Evolutionary conservation across 1,140 invertebrate genomes (phyloP), one percentile per base, ranked within the genome.

Genomic region (Drosophila sturtevanti): DNA sequence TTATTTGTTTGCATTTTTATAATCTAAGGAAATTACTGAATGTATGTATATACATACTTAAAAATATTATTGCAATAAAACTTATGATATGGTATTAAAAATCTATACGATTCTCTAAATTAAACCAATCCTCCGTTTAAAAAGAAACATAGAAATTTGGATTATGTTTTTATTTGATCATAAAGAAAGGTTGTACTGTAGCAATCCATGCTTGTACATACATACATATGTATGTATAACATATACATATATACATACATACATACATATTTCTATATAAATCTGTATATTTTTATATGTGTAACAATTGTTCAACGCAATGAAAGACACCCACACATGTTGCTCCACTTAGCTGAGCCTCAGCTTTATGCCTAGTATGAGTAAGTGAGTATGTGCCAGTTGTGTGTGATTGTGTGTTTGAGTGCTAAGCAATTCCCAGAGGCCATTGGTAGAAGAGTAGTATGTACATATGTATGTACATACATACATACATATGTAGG

Each of bases 241-340:
- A n/a, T 16, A 6, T 48, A 10, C 5, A n/a, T 41, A 16, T 18
- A 10, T 44, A 1, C 6, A 18, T 16, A 52, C 11, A 31, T n/a
- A n/a, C n/a, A n/a, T 51, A 18, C 11, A 51, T 21, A 51, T 51
- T 51, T 51, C 21, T 51, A 51, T 31, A 31, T 31, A 31, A 6
- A 6, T 31, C 6, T 31, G 27, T 4, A 6, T 31, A 51, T 18
- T 35, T 14, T 31, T 56, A 10, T 35, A 27, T 56, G 35, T 56
- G 54, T 56, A 56, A 27, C 59, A 61, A 61, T 61, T 61, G 59
- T 48, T 61, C 38, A 22, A 61, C 22, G 59, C 55, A 56, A 63
- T 63, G 64, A 59, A 38, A 38, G 52, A 69, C 81, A 56, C 82
- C 74, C 81, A 81, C 81, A 87, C 75, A 78, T 85, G 82, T 72